Evolutionary conservation across 2,888 invertebrate species (phyloP).

Genomic region (Coelogynopora nodosa): DNA sequence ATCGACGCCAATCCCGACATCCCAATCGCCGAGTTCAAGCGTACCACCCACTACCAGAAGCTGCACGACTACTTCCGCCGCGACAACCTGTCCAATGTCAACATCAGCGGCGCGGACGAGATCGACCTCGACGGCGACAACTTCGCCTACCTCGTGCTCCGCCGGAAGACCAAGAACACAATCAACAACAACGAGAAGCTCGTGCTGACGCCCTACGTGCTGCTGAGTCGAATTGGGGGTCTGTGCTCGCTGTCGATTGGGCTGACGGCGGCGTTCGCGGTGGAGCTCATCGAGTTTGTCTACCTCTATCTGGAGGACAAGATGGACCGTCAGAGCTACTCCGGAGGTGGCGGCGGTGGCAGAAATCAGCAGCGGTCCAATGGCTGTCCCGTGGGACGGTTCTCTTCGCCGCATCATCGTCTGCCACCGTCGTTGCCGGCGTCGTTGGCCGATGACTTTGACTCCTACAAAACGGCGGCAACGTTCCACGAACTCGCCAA

Average conservation of each 20-base stretch:
- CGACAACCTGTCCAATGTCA: not conserved
- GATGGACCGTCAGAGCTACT: not conserved
- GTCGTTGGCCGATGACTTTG: not conserved
- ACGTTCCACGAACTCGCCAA: not conserved
- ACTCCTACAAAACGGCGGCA: not conserved
- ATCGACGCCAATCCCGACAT: not conserved
- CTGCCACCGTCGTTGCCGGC: not conserved
- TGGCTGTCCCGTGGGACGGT: not conserved
- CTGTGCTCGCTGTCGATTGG: constrained; percentile 46
- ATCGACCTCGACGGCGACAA: constrained; percentile 29
- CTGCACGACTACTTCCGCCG: not conserved
- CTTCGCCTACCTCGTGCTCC: constrained; percentile 46
- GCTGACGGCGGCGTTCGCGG: constrained; percentile 43
- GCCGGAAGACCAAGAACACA: constrained; percentile 30
- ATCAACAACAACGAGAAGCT: constrained; percentile 41
- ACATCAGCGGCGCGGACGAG: not conserved
- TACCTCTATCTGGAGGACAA: constrained; percentile 7
- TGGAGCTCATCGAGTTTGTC: constrained; percentile 46
- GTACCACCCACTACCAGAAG: not conserved
- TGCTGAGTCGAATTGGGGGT: constrained; percentile 45
- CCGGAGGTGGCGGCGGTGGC: not conserved
- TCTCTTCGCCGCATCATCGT: no score
- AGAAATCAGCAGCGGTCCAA: not conserved
- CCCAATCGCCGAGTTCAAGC: not conserved
- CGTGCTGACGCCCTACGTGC: constrained; percentile 39